These are phyloP conservation scores for Limanda limanda DNA, from an alignment of 2,113 vertebrate species.

Conservation along the genomic window DNA sequence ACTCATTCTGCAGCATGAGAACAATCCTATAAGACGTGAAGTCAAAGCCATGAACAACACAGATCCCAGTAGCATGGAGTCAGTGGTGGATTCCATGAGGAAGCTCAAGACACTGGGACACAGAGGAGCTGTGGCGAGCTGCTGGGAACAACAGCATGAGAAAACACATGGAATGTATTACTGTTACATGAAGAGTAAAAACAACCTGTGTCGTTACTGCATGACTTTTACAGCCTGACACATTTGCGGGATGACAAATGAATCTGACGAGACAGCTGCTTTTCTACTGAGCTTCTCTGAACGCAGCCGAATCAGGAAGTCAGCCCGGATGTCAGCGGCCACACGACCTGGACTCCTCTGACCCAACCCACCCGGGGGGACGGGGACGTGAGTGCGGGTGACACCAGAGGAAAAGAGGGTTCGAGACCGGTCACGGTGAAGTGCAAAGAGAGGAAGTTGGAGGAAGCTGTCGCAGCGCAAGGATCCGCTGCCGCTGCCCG, in stretches of 20 bases:
- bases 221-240: not conserved
- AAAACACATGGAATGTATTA: no score
- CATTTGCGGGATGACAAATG: not conserved
- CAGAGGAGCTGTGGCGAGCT: not conserved
- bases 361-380: constrained; percentile 27
- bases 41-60: not conserved
- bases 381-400: not conserved
- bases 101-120: not conserved
- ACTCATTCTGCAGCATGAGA: not conserved
- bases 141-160: not conserved
- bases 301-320: not conserved
- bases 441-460: not conserved
- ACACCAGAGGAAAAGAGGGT: not conserved
- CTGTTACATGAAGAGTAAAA: no score
- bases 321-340: not conserved
- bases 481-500: constrained; percentile 39
- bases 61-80: not conserved
- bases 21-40: not conserved
- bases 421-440: not conserved
- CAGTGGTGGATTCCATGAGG: not conserved
- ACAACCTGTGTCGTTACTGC: no score
- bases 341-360: constrained; percentile 50
- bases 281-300: not conserved
- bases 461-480: constrained; percentile 30
- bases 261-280: constrained; percentile 17